These are phyloP conservation scores for Zaprionus lineosus DNA, from an alignment of 2,888 invertebrate genomes.

Conservation along the genomic window DNA sequence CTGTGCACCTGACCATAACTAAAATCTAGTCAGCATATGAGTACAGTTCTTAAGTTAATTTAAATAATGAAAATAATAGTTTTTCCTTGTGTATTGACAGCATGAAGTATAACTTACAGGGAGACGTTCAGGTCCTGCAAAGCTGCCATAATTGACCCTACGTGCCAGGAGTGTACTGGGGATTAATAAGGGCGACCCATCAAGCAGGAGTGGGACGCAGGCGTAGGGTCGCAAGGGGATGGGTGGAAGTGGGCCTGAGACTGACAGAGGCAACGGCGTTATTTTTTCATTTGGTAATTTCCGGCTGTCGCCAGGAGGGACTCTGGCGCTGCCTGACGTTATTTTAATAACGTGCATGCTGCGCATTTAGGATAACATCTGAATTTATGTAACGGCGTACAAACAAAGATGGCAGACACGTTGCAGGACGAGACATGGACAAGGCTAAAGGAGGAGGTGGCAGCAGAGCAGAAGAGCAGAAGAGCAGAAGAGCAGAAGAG, in stretches of 20 bases:
- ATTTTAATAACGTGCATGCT: slow-evolving; percentile 78
- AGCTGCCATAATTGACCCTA: slow-evolving; percentile 43
- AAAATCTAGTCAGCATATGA: too few relatives aligned
- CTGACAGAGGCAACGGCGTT: slow-evolving; percentile 31
- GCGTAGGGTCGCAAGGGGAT: background rate
- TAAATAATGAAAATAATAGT: too few relatives aligned
- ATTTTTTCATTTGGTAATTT: slow-evolving; percentile 56
- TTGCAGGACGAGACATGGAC: slow-evolving; percentile 43
- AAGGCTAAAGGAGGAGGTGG: slow-evolving; percentile 18
- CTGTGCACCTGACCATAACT: too few relatives aligned
- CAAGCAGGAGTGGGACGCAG: background rate
- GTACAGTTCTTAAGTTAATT: too few relatives aligned
- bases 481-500: background rate
- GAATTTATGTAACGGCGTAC: slow-evolving; percentile 76
- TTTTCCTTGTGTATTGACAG: slow-evolving; percentile 32
- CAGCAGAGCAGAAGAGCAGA: background rate
- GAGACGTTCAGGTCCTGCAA: background rate
- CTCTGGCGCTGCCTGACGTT: slow-evolving; percentile 45
- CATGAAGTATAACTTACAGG: slow-evolving; percentile 32
- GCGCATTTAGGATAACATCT: slow-evolving; percentile 79
- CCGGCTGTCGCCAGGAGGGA: slow-evolving; percentile 32
- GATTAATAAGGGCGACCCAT: too few relatives aligned
- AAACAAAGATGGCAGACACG: slow-evolving; percentile 71
- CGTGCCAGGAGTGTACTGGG: slow-evolving; percentile 34
- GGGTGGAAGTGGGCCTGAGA: background rate